These are phyloP conservation scores for Huso huso DNA, from an alignment of 2,797 vertebrate species.

Conservation along the genomic window DNA sequence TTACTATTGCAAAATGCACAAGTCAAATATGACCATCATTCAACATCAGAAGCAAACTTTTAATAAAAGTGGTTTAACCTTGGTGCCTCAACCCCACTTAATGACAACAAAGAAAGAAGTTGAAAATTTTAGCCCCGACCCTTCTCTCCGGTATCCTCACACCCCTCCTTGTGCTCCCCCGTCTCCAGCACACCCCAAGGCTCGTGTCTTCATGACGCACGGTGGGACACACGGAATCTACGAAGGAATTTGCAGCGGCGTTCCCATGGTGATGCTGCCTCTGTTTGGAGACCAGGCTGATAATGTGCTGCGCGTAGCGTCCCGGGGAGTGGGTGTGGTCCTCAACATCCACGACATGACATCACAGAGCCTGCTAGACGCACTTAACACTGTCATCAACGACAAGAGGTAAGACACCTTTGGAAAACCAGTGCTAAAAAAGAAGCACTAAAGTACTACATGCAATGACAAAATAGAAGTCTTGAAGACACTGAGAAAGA, in stretches of 20 bases:
- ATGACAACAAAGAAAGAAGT: no score
- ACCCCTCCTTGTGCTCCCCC: slow-evolving; percentile 16
- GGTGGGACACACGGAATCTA: slow-evolving; percentile 81
- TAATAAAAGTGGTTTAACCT: no score
- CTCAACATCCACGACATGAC: slow-evolving; percentile 67
- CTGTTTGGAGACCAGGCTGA: slow-evolving; percentile 77
- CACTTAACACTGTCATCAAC: slow-evolving; percentile 69
- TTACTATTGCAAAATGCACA: no score
- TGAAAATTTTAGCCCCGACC: no score
- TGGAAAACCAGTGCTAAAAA: not conserved
- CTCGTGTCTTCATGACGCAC: slow-evolving; percentile 83
- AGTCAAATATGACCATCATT: no score
- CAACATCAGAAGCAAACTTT: no score
- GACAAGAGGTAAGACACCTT: slow-evolving; percentile 62
- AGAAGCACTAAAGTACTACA: not conserved
- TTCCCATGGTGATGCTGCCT: slow-evolving; percentile 86
- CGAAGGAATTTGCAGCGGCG: slow-evolving; percentile 79
- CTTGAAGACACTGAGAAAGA: no score
- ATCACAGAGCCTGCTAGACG: slow-evolving; percentile 53
- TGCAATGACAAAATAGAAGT: not conserved
- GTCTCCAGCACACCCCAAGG: slow-evolving; percentile 56
- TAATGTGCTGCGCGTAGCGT: slow-evolving; percentile 66
- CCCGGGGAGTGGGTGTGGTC: slow-evolving; percentile 63
- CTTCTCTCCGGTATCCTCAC: no score
- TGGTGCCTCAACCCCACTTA: no score